Evolutionary conservation across 2,113 vertebrate genomes (phyloP), one percentile per base, ranked within the genome.

Genomic region (Oreamnos americanus): DNA sequence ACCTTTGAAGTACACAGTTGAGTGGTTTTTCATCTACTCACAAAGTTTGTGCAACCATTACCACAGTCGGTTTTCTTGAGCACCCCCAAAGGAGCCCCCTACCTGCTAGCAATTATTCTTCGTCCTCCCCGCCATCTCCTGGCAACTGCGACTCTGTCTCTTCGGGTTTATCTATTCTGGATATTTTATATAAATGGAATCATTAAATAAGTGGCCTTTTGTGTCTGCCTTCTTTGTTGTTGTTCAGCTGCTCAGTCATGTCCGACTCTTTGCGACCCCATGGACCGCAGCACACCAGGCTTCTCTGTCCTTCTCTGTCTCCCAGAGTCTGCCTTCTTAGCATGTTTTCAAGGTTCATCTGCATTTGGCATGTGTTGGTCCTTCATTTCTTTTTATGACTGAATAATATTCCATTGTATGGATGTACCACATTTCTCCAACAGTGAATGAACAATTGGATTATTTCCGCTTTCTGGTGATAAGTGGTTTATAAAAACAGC

Each of bases 301-400:
- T 76, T 43, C 71, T 36, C 36, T 76, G 71, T 76, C 71, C 36
- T 43, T 43, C 71, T 14, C 71, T 76, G 23, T 76, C 71, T 76
- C 5, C 36, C 23, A 14, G 36, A 26, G 57, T 64, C 21, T 15
- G 25, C 15, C 67, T 64, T 26, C 58, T 53, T 47, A 14, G 60
- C 30, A 0, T 3, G 8, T 33, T 74, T 71, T 62, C 23, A 25
- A 17, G 81, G 47, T 8, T 60, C 30, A 45, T 33, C 51, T 28
- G 0, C 5, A 16, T 7, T 8, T 10, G 10, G 7, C 43, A 1
- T 2, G 1, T 10, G 13, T 25, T 11, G 0, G 11, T 12, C 30
- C 67, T 76, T 58, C 4, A 1, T 78, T 47, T 64, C 14, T 57
- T 84, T 82, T 21, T 33, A 2, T 14, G 21, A 36, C 57, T 47